A percentile compares a stretch with the other conserved stretches of the same genome.
phyloP scores from a whole-genome alignment of 1,140 invertebrate species.

The Listronotus bonariensis region DNA sequence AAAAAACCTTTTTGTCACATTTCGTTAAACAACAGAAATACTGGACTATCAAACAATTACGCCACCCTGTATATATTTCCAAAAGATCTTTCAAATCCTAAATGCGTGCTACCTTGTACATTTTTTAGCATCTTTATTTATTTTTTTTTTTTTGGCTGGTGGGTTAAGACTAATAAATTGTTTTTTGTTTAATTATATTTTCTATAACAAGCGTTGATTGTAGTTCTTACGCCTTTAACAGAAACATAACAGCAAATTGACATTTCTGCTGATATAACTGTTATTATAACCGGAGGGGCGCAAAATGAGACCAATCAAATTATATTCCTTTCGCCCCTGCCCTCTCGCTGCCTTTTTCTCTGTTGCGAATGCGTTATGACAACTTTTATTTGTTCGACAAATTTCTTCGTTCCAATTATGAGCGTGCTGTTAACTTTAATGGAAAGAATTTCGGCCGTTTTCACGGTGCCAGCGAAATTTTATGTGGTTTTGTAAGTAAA shows the following conservation, averaged over 20 bases:
- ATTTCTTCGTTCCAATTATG: slow-evolving; percentile 33
- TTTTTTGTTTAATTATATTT: too few species aligned
- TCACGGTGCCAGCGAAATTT: slow-evolving; percentile 23
- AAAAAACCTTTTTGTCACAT: too few species aligned
- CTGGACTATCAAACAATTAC: too few species aligned
- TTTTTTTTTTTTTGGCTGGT: too few species aligned
- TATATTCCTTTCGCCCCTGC: slow-evolving; percentile 5
- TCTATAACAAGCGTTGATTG: background rate
- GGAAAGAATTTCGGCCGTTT: slow-evolving; percentile 32
- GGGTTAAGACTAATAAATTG: too few species aligned
- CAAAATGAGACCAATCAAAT: slow-evolving; percentile 32
- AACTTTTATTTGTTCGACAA: slow-evolving; percentile 35
- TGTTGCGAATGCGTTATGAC: slow-evolving; percentile 22
- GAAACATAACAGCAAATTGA: slow-evolving; percentile 13
- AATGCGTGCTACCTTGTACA: too few species aligned
- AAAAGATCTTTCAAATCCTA: too few species aligned
- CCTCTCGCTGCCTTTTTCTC: slow-evolving; percentile 12
- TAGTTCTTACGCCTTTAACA: slow-evolving; percentile 14
- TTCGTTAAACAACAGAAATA: too few species aligned
- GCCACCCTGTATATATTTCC: too few species aligned
- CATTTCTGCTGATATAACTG: slow-evolving; percentile 24
- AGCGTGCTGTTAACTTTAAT: slow-evolving; percentile 31
- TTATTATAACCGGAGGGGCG: slow-evolving; percentile 21
- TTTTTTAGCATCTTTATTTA: too few species aligned
- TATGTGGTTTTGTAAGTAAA: slow-evolving; percentile 24